Percentiles rank a stretch among this genome's conserved stretches.
Evolutionary conservation across 2,888 invertebrate genomes (phyloP).

Genomic region (Ochlodes sylvanus): DNA sequence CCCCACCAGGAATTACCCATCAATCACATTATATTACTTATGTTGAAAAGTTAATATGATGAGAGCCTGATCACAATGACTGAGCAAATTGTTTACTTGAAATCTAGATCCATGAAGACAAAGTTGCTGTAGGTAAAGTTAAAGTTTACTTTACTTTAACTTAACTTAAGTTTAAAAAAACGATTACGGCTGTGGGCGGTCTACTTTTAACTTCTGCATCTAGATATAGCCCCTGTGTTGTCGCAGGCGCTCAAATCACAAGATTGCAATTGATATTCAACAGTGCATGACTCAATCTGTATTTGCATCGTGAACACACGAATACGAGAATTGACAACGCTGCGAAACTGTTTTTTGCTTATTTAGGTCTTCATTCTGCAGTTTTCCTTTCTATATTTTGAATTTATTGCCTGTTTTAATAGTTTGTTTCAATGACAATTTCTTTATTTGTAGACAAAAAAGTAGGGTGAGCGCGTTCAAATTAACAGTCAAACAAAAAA

Average conservation of each 20-base stretch:
- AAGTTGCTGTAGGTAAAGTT: too few species aligned
- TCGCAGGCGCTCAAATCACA: neutral
- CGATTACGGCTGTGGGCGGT: slow-evolving; percentile 4
- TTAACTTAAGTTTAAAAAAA: too few species aligned
- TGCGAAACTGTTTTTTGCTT: neutral
- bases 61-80: neutral
- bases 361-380: neutral
- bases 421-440: too few species aligned
- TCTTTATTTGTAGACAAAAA: too few species aligned
- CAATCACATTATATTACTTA: too few species aligned
- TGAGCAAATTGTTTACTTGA: neutral
- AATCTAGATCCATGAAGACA: neutral
- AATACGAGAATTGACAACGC: neutral
- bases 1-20: too few species aligned
- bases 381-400: too few species aligned
- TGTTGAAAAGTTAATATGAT: neutral
- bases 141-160: too few species aligned
- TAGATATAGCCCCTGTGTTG: slow-evolving; percentile 10
- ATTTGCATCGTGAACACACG: slow-evolving; percentile 10
- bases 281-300: slow-evolving; percentile 14
- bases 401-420: too few species aligned
- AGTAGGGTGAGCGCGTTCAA: too few species aligned
- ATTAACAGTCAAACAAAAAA: too few species aligned
- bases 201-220: slow-evolving; percentile 2
- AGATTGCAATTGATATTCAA: slow-evolving; percentile 8